Conservation (phyloP, 2,888 invertebrate genomes). For the Tenthredo scrophulariae region DNA sequence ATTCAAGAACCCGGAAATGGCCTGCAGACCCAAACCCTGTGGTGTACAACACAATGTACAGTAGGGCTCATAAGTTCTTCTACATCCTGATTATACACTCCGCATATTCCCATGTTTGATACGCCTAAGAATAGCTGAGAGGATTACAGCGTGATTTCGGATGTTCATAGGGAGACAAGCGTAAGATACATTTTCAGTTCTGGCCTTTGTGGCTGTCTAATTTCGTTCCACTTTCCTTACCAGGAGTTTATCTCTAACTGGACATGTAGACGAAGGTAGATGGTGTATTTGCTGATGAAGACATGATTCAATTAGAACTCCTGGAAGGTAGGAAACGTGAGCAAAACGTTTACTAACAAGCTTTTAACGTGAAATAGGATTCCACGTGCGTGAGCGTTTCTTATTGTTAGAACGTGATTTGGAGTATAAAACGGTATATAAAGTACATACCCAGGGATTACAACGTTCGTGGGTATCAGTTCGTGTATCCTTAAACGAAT, state of each 20-base stretch:
- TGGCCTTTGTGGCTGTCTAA: background rate
- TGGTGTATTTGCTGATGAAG: background rate
- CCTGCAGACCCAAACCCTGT: conserved; percentile 19
- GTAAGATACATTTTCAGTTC: background rate
- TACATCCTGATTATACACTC: conserved; percentile 1
- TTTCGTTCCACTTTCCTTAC: background rate
- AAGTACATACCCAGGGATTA: background rate
- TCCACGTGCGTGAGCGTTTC: background rate
- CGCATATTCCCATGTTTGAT: background rate
- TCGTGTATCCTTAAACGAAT: background rate
- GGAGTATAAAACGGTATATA: background rate
- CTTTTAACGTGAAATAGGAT: background rate
- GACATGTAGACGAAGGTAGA: background rate
- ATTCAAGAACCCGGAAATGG: conserved; percentile 51
- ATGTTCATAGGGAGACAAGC: background rate
- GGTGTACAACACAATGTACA: conserved; percentile 14
- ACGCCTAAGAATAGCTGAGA: background rate
- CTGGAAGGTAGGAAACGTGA: background rate
- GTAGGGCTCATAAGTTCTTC: conserved; percentile 4
- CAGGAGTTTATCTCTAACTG: background rate
- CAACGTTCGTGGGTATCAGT: background rate
- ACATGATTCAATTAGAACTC: background rate
- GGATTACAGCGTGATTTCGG: background rate
- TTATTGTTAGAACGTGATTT: background rate
- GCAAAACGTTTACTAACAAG: background rate